phyloP scores from a whole-genome alignment of 1,140 invertebrate species.

The Aphidius gifuensis region DNA sequence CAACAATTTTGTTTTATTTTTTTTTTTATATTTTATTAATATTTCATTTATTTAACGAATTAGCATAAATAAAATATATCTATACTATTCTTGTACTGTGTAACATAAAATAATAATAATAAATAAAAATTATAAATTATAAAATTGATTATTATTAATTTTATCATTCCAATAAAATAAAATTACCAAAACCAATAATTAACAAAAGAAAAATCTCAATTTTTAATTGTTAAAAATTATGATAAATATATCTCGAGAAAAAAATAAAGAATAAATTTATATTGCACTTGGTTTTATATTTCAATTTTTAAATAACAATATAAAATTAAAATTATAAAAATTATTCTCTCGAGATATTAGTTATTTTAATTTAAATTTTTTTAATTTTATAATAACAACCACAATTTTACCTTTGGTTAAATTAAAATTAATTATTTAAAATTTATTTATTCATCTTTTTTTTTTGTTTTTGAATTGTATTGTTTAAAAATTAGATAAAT shows the following conservation, averaged over 20 bases:
- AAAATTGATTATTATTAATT: not conserved
- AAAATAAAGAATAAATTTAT: too few species aligned
- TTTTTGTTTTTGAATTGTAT: constrained; percentile 17
- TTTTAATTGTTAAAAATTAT: too few species aligned
- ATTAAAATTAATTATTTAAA: not conserved
- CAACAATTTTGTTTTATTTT: not conserved
- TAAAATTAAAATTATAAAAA: too few species aligned
- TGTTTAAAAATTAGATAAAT: constrained; percentile 7
- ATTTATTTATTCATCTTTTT: constrained; percentile 3
- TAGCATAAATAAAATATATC: constrained; percentile 11
- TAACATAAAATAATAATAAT: constrained; percentile 19
- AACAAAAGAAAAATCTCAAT: too few species aligned
- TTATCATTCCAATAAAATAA: too few species aligned
- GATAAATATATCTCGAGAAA: too few species aligned
- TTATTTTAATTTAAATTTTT: too few species aligned
- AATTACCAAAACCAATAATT: too few species aligned
- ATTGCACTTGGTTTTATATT: not conserved
- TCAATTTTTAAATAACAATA: not conserved
- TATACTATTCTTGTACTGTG: constrained; percentile 31
- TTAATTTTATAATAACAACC: too few species aligned
- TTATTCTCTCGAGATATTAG: too few species aligned
- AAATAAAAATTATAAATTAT: not conserved
- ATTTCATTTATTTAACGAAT: not conserved
- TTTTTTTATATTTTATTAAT: not conserved
- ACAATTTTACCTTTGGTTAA: too few species aligned